A percentile compares a stretch with the other conserved stretches of the same genome.
These are phyloP conservation scores for Tenthredo mesomela DNA, from an alignment of 2,888 invertebrate species.

Conservation along the genomic window DNA sequence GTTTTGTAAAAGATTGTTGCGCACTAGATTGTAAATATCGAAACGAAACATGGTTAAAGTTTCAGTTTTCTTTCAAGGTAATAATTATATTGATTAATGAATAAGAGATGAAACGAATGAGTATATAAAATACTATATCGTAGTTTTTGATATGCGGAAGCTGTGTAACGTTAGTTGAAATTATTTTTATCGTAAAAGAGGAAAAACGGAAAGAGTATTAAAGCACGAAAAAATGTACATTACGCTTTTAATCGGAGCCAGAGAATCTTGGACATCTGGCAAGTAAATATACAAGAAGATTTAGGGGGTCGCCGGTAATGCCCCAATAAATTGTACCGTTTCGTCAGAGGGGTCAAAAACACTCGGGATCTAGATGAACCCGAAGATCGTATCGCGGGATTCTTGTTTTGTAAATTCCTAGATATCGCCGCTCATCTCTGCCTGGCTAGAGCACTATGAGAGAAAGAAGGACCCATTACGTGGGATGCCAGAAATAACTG, in stretches of 20 bases:
- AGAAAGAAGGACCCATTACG: conserved; percentile 12
- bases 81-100: background rate
- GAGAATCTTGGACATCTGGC: conserved; percentile 43
- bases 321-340: conserved; percentile 51
- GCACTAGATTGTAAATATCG: background rate
- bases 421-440: conserved; percentile 58
- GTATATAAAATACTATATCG: background rate
- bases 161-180: background rate
- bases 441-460: background rate
- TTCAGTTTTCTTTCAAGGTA: background rate
- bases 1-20: background rate
- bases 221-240: background rate
- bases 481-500: conserved; percentile 39
- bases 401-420: conserved; percentile 65
- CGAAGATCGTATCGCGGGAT: conserved; percentile 60
- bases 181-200: background rate
- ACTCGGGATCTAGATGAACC: conserved; percentile 63
- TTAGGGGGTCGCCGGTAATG: conserved; percentile 49
- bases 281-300: conserved; percentile 39
- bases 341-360: conserved; percentile 49
- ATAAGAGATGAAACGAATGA: background rate
- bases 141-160: background rate
- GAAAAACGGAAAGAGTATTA: background rate
- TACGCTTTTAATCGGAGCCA: conserved; percentile 18
- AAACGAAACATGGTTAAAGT: background rate